phyloP scores from a whole-genome alignment of 1,140 invertebrate species.

The Aphelenchoides fujianensis region DNA sequence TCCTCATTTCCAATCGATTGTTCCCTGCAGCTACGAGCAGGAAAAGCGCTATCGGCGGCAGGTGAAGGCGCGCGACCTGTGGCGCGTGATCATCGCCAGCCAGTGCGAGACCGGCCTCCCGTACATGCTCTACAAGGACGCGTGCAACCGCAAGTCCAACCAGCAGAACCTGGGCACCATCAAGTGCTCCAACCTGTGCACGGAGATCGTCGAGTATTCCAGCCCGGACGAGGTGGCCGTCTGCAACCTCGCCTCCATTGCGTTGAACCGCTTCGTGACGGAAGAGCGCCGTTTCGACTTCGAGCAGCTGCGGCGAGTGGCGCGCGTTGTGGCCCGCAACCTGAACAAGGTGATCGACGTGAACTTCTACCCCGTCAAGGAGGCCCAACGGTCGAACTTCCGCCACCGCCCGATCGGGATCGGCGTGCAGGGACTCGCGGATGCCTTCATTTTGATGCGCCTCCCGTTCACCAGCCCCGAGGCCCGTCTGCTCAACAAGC shows the following conservation, averaged over 20 bases:
- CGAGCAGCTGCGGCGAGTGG: constrained; percentile 77
- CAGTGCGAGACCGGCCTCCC: constrained; percentile 98
- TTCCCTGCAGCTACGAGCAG: constrained; percentile 83
- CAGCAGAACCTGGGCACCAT: constrained; percentile 98
- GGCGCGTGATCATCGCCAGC: constrained; percentile 86
- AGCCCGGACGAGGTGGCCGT: constrained; percentile 87
- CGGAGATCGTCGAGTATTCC: constrained; percentile 87
- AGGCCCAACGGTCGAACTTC: constrained; percentile 77
- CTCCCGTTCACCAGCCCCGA: too few species aligned
- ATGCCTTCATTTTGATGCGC: too few species aligned
- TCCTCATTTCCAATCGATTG: too few species aligned
- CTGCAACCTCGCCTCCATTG: constrained; percentile 94
- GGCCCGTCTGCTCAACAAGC: too few species aligned
- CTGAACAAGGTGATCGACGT: constrained; percentile 78
- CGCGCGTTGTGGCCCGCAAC: constrained; percentile 73
- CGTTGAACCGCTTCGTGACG: constrained; percentile 88
- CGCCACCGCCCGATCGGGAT: constrained; percentile 88
- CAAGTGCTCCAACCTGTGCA: constrained; percentile 95
- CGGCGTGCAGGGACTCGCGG: too few species aligned
- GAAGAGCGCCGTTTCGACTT: constrained; percentile 73
- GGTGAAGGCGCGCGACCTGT: constrained; percentile 80
- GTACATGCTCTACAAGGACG: constrained; percentile 79
- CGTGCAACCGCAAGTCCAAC: constrained; percentile 92
- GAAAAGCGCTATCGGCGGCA: constrained; percentile 74
- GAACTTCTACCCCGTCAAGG: constrained; percentile 85